These are phyloP conservation scores for Alcedo quadribrachys DNA, from an alignment of 2,797 vertebrate species.

Conservation along the genomic window DNA sequence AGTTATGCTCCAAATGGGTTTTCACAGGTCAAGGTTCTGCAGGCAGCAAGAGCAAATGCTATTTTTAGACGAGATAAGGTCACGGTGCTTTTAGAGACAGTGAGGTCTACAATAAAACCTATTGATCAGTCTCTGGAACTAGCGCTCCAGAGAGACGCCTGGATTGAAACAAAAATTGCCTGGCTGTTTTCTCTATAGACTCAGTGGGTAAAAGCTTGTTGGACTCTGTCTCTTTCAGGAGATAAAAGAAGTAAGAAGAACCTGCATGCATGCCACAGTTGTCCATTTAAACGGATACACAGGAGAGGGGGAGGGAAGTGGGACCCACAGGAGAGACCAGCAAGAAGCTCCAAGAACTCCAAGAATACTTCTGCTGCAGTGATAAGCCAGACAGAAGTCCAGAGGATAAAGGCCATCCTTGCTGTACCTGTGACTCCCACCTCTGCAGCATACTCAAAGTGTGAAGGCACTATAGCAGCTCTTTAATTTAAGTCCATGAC, in stretches of 20 bases:
- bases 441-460: background rate
- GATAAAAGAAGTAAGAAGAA: constrained; percentile 74
- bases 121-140: constrained; percentile 86
- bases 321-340: background rate
- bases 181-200: constrained; percentile 73
- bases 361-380: background rate
- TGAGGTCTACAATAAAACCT: constrained; percentile 86
- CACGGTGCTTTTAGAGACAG: constrained; percentile 84
- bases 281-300: constrained; percentile 67
- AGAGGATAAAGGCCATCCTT: background rate
- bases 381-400: background rate
- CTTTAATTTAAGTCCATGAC: background rate
- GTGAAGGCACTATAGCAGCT: background rate
- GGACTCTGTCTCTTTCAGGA: constrained; percentile 76
- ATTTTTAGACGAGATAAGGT: constrained; percentile 86
- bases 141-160: constrained; percentile 77
- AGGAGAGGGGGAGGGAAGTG: background rate
- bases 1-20: constrained; percentile 86
- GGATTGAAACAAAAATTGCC: constrained; percentile 85
- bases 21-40: constrained; percentile 85
- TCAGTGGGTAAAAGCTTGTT: constrained; percentile 75
- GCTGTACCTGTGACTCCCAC: background rate
- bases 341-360: accelerated
- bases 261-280: constrained; percentile 27
- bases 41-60: constrained; percentile 81